Evolutionary conservation across 2,797 vertebrate genomes (phyloP).

Genomic region (Urophycis tenuis): DNA sequence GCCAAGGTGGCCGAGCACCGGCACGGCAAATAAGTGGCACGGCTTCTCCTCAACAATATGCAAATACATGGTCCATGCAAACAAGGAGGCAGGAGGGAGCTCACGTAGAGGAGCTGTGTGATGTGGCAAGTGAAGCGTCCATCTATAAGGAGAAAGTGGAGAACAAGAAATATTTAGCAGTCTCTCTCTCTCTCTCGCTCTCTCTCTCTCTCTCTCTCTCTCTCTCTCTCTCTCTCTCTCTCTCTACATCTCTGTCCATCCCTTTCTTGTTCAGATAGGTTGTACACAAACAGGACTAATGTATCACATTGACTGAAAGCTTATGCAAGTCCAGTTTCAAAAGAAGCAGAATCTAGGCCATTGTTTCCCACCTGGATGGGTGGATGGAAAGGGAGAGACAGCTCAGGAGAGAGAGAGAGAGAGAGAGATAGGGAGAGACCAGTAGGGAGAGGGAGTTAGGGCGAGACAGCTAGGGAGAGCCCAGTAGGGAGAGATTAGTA

Average conservation of each 20-base stretch:
- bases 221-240: not conserved
- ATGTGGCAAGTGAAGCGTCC: not conserved
- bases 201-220: not conserved
- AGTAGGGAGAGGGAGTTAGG: too few relatives aligned
- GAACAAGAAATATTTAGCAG: not conserved
- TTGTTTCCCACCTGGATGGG: conserved; percentile 29
- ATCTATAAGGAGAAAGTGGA: not conserved
- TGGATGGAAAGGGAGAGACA: conserved; percentile 33
- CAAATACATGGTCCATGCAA: conserved; percentile 50
- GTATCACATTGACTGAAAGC: not conserved
- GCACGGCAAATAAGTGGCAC: conserved; percentile 56
- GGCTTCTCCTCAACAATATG: conserved; percentile 44
- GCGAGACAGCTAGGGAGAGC: too few relatives aligned
- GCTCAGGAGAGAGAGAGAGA: too few relatives aligned
- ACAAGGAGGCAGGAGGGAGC: conserved; percentile 26
- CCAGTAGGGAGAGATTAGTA: too few relatives aligned
- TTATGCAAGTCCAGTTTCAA: conserved; percentile 26
- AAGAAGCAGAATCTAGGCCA: conserved; percentile 29
- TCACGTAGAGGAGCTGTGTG: conserved; percentile 11
- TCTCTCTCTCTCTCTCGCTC: too few relatives aligned
- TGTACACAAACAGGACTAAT: not conserved
- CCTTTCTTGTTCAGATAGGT: not conserved
- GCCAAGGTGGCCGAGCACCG: too few relatives aligned
- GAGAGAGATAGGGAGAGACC: too few relatives aligned
- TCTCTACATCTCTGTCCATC: not conserved